These are phyloP conservation scores for Eulemur rufifrons DNA, from an alignment of 2,113 vertebrate genomes.

Conservation along the genomic window DNA sequence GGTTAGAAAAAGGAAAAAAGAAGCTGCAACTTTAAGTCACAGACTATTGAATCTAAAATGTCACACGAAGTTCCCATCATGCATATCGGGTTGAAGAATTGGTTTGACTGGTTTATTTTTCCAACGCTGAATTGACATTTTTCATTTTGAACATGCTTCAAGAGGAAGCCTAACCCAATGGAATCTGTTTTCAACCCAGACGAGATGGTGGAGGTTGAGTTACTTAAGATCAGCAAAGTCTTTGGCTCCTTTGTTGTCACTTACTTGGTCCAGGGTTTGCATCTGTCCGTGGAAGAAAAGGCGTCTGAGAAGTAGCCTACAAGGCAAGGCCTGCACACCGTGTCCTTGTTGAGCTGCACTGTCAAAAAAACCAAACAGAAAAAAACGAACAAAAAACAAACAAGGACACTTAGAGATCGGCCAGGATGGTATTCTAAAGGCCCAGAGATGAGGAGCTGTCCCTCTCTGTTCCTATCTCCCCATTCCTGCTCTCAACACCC, in stretches of 20 bases:
- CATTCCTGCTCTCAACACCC: rapidly evolving
- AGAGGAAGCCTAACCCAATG: neutral
- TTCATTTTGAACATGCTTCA: neutral
- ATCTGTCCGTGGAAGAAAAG: constrained; percentile 84
- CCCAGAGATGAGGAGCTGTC: neutral
- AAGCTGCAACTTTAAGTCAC: neutral
- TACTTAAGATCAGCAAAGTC: neutral
- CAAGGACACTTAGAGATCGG: constrained; percentile 58
- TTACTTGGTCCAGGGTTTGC: constrained; percentile 95
- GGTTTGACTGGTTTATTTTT: neutral
- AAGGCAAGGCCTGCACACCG: constrained; percentile 83
- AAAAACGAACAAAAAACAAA: neutral
- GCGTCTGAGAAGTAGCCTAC: constrained; percentile 89
- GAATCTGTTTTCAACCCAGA: neutral
- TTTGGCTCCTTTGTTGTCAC: constrained; percentile 47
- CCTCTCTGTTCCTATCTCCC: neutral
- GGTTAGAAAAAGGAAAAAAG: neutral
- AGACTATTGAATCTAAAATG: neutral
- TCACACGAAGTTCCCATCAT: neutral
- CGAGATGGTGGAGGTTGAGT: rapidly evolving
- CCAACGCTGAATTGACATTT: neutral
- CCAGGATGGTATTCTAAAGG: neutral
- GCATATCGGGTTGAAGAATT: rapidly evolving
- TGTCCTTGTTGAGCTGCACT: constrained; percentile 86
- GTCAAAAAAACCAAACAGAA: constrained; percentile 61